Conservation (phyloP, 2,888 invertebrate genomes). For the Bimastos eiseni region DNA sequence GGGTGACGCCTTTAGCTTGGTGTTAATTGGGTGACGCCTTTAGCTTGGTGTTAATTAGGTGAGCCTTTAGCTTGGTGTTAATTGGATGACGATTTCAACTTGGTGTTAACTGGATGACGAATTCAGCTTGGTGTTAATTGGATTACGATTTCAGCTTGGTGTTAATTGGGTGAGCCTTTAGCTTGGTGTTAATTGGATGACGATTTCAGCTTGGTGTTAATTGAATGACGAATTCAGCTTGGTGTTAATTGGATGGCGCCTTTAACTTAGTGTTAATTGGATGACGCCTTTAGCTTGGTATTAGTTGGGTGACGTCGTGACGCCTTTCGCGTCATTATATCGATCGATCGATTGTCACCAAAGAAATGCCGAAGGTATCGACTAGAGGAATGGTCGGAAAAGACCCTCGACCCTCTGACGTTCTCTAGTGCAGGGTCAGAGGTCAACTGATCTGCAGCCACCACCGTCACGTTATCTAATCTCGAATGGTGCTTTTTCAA, state of each 20-base stretch:
- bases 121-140: too few relatives aligned
- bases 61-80: background rate
- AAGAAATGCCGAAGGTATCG: too few relatives aligned
- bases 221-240: background rate
- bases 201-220: too few relatives aligned
- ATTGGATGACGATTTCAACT: background rate
- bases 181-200: too few relatives aligned
- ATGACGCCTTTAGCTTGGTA: background rate
- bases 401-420: background rate
- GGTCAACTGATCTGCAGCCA: background rate
- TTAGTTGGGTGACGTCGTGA: background rate
- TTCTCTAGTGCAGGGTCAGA: constrained; percentile 1
- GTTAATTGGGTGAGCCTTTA: background rate
- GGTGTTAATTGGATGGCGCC: background rate
- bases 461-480: background rate
- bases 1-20: background rate
- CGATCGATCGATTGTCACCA: too few relatives aligned
- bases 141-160: too few relatives aligned
- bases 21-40: background rate
- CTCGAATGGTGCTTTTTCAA: background rate
- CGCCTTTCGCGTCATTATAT: too few relatives aligned
- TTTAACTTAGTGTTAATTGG: background rate
- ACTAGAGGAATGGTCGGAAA: background rate
- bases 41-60: background rate
- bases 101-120: too few relatives aligned